A percentile compares a stretch with the other conserved stretches of the same genome.
Evolutionary conservation across 2,113 vertebrate genomes (phyloP).

Genomic region (Dendrocopos noguchii): DNA sequence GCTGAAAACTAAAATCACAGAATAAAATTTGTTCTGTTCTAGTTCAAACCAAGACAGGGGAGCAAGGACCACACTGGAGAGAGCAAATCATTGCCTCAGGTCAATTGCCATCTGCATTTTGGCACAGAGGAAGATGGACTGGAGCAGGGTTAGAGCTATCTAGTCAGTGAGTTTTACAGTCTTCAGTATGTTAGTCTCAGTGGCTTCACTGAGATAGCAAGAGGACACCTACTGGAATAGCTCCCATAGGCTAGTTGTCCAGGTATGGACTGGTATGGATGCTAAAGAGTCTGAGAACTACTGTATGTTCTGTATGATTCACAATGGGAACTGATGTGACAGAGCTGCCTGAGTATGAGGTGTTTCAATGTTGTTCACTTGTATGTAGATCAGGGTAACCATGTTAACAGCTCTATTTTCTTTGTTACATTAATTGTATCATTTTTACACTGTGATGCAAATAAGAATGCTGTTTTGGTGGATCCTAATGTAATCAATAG

Average conservation of each 20-base stretch:
- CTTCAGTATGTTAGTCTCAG: neutral
- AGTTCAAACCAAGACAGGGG: no score
- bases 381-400: neutral
- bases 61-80: neutral
- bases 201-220: neutral
- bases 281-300: neutral
- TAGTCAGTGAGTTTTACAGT: neutral
- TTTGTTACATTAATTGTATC: neutral
- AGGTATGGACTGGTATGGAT: neutral
- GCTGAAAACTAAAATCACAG: no score
- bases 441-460: neutral
- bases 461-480: fast-evolving
- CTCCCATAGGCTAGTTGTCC: neutral
- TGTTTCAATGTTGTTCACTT: neutral
- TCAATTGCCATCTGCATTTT: neutral
- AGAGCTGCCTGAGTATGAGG: neutral
- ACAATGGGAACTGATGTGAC: neutral
- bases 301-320: neutral
- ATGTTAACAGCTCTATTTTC: neutral
- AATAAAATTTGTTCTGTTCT: no score
- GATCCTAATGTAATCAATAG: neutral
- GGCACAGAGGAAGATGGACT: neutral
- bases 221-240: neutral
- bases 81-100: neutral
- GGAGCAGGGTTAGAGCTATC: neutral